Evolutionary conservation across 2,797 vertebrate genomes (phyloP).

Genomic region (Rhynchonycteris naso): DNA sequence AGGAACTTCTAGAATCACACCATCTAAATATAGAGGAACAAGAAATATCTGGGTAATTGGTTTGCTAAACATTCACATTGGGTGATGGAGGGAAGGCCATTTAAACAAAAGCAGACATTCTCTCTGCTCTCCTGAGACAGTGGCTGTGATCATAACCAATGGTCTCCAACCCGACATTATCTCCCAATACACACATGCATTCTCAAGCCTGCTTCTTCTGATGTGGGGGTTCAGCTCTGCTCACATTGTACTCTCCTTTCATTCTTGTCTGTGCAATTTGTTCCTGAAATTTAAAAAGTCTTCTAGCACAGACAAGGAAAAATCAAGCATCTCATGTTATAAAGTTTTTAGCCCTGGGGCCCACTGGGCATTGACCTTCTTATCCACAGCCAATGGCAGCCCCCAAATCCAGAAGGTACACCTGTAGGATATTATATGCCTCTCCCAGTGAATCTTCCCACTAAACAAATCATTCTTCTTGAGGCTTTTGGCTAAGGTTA

Average conservation of each 20-base stretch:
- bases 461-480: not conserved
- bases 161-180: not conserved
- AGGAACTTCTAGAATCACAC: not conserved
- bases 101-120: constrained; percentile 17
- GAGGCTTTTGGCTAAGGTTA: not conserved
- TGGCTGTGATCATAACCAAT: not conserved
- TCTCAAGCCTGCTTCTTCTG: not conserved
- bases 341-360: not conserved
- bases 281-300: not conserved
- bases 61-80: not conserved
- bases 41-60: not conserved
- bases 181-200: not conserved
- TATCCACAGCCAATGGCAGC: not conserved
- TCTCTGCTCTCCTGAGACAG: not conserved
- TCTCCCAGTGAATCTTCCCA: not conserved
- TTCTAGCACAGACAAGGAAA: constrained; percentile 13
- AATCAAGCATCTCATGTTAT: not conserved
- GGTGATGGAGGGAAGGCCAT: not conserved
- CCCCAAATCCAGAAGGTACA: not conserved
- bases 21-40: not conserved
- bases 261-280: not conserved
- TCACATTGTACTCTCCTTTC: not conserved
- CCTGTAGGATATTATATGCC: not conserved
- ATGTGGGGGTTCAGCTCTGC: not conserved
- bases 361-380: not conserved